Evolutionary conservation across 2,888 invertebrate species (phyloP).

Genomic region (Stegophylla sp.): DNA sequence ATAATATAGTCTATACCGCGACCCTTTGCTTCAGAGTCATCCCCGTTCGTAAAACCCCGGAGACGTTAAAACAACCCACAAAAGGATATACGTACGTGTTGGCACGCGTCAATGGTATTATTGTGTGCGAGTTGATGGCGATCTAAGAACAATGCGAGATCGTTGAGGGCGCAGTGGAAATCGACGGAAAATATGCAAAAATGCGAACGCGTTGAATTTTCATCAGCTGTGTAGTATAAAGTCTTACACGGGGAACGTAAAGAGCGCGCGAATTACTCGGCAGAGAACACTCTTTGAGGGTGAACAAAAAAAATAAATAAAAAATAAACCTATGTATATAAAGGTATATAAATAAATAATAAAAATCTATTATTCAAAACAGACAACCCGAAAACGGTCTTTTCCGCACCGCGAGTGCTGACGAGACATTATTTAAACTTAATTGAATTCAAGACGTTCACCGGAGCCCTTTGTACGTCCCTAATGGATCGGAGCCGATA

Average conservation of each 20-base stretch:
- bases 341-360: slow-evolving; percentile 43
- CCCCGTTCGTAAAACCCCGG: no score
- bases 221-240: slow-evolving; percentile 20
- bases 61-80: no score
- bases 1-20: no score
- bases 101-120: no score
- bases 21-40: no score
- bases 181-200: slow-evolving; percentile 34
- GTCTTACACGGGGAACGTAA: neutral
- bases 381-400: slow-evolving; percentile 54
- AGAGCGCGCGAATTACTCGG: slow-evolving; percentile 26
- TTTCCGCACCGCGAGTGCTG: slow-evolving; percentile 35
- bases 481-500: slow-evolving; percentile 54
- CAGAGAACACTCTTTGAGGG: neutral
- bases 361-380: slow-evolving; percentile 59
- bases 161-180: slow-evolving; percentile 27
- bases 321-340: neutral
- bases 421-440: slow-evolving; percentile 58
- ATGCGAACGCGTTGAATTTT: slow-evolving; percentile 45
- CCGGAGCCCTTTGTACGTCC: slow-evolving; percentile 24
- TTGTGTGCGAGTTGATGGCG: neutral
- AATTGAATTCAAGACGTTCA: slow-evolving; percentile 55
- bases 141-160: slow-evolving; percentile 24
- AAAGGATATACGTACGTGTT: no score
- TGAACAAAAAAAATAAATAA: neutral